Evolutionary conservation across 2,888 invertebrate genomes (phyloP).

Genomic region (Mythimna loreyi): DNA sequence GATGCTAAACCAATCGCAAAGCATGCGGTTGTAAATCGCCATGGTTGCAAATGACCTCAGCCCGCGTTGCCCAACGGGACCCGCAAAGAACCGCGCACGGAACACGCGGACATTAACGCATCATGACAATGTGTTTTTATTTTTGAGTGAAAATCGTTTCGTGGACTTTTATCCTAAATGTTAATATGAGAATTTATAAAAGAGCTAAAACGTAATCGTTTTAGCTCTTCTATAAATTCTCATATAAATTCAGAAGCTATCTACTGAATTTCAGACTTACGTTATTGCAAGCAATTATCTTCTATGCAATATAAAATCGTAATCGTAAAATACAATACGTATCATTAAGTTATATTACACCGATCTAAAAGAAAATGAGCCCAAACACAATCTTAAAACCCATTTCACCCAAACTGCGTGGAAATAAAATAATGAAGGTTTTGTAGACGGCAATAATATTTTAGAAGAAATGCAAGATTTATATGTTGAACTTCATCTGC

Average conservation of each 20-base stretch:
- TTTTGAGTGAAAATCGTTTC: no score
- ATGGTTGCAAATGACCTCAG: no score
- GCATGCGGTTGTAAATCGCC: no score
- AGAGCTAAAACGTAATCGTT: no score
- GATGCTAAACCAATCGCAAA: no score
- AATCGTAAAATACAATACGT: slow-evolving; percentile 13
- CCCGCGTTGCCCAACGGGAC: no score
- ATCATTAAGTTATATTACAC: slow-evolving; percentile 21
- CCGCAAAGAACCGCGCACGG: no score
- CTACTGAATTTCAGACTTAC: not conserved
- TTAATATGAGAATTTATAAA: no score
- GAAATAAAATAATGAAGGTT: slow-evolving; percentile 35
- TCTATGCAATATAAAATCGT: slow-evolving; percentile 14
- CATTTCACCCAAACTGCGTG: slow-evolving; percentile 26
- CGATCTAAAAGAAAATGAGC: slow-evolving; percentile 25
- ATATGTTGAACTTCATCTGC: slow-evolving; percentile 3
- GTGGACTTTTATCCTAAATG: no score
- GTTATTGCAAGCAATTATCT: slow-evolving; percentile 1
- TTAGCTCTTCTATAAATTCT: not conserved
- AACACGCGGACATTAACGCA: no score
- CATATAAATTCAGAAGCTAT: not conserved
- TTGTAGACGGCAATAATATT: slow-evolving; percentile 11
- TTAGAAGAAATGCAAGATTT: slow-evolving; percentile 11
- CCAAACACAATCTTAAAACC: slow-evolving; percentile 17
- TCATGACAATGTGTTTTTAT: no score